Evolutionary conservation across 2,113 vertebrate species (phyloP).

Genomic region (Vombatus ursinus): DNA sequence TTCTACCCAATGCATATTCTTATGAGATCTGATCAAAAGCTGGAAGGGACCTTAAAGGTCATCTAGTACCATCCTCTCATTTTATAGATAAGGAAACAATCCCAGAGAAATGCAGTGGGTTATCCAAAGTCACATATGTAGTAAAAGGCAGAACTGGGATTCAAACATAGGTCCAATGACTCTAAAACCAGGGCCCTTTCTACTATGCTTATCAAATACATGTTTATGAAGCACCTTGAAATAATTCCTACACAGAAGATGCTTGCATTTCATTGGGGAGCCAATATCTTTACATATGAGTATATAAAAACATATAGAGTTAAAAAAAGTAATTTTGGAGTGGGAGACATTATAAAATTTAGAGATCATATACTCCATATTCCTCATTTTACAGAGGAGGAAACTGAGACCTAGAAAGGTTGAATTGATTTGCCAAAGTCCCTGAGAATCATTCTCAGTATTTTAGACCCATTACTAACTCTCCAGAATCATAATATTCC

Average conservation of each 20-base stretch:
- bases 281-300: background rate
- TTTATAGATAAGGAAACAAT: background rate
- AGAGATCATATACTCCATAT: background rate
- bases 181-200: background rate
- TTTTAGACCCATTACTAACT: background rate
- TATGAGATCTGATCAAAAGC: background rate
- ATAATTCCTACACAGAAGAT: background rate
- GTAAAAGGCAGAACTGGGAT: background rate
- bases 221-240: background rate
- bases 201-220: background rate
- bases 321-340: background rate
- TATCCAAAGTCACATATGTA: background rate
- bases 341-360: background rate
- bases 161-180: background rate
- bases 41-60: background rate
- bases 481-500: background rate
- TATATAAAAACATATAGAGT: background rate
- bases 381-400: background rate
- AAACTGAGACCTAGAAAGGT: background rate
- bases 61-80: background rate
- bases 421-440: background rate
- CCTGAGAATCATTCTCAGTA: background rate
- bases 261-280: background rate
- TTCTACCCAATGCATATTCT: background rate
- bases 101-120: background rate